Evolutionary conservation across 2,888 invertebrate genomes (phyloP).

Genomic region (Chirona hameri): DNA sequence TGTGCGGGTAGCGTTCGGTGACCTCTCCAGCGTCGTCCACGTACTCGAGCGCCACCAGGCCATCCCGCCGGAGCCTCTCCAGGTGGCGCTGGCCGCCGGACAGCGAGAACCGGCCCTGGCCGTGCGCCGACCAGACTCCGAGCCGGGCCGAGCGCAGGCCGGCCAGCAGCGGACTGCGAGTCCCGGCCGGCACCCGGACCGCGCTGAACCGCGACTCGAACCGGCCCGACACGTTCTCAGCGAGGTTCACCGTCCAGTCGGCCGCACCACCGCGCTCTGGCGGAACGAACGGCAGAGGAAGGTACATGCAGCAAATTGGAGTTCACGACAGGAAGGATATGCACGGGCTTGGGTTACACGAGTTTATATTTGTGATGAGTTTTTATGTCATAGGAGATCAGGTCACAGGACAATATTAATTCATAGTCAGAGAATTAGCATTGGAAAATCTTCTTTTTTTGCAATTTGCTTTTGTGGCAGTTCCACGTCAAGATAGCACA

Average conservation of each 20-base stretch:
- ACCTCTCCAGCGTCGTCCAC: constrained; percentile 72
- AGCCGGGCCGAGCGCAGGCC: constrained; percentile 84
- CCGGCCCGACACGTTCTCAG: constrained; percentile 83
- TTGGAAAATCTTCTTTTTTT: too few species aligned
- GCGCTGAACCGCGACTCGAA: constrained; percentile 79
- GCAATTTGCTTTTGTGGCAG: too few species aligned
- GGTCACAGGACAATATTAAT: too few species aligned
- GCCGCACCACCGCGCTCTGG: constrained; percentile 32
- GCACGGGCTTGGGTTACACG: too few species aligned
- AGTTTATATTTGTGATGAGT: too few species aligned
- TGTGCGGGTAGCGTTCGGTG: constrained; percentile 83
- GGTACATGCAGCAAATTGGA: too few species aligned
- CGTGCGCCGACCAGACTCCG: constrained; percentile 97
- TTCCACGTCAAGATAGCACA: too few species aligned
- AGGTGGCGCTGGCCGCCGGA: neutral
- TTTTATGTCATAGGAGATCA: too few species aligned
- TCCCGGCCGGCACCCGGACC: constrained; percentile 62
- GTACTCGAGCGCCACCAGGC: constrained; percentile 74
- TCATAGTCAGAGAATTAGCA: too few species aligned
- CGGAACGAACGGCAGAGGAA: too few species aligned
- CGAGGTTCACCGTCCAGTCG: constrained; percentile 64
- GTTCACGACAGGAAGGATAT: too few species aligned
- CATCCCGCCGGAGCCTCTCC: neutral
- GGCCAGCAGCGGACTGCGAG: constrained; percentile 75
- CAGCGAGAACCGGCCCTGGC: constrained; percentile 66